phyloP scores from a whole-genome alignment of 1,140 invertebrate genomes.

The Papilio xuthus region DNA sequence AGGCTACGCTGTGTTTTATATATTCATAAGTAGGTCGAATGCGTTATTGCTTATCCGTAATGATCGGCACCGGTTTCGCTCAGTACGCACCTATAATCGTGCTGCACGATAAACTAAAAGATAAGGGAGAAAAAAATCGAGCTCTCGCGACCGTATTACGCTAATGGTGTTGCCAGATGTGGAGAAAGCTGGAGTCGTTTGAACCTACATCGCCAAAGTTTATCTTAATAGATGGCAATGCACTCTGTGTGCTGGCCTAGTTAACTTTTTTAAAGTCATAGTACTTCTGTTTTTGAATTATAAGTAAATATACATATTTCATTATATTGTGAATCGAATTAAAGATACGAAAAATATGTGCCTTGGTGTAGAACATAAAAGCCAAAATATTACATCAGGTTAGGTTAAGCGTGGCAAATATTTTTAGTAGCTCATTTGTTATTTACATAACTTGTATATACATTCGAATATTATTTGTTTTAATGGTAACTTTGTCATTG shows the following conservation, averaged over 20 bases:
- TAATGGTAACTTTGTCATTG: background rate
- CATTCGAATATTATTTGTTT: no score
- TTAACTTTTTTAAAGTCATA: background rate
- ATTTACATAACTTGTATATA: background rate
- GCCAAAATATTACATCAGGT: background rate
- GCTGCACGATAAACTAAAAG: slow-evolving; percentile 15
- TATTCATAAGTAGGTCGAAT: slow-evolving; percentile 26
- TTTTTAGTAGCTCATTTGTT: background rate
- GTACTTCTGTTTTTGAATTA: background rate
- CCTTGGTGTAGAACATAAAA: background rate
- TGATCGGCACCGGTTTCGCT: slow-evolving; percentile 19
- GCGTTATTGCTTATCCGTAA: slow-evolving; percentile 27
- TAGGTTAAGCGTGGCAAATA: background rate
- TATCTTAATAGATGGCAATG: slow-evolving; percentile 15
- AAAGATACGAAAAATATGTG: background rate
- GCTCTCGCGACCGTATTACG: slow-evolving; percentile 26
- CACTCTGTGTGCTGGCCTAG: background rate
- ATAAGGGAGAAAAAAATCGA: slow-evolving; percentile 25
- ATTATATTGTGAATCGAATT: background rate
- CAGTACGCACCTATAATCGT: slow-evolving; percentile 14
- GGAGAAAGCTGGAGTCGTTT: slow-evolving; percentile 21
- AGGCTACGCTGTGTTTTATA: background rate
- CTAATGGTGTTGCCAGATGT: slow-evolving; percentile 24
- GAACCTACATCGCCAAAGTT: slow-evolving; percentile 21
- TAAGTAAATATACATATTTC: background rate